Evolutionary conservation across 2,113 vertebrate genomes (phyloP).

Genomic region (Cisticola juncidis): DNA sequence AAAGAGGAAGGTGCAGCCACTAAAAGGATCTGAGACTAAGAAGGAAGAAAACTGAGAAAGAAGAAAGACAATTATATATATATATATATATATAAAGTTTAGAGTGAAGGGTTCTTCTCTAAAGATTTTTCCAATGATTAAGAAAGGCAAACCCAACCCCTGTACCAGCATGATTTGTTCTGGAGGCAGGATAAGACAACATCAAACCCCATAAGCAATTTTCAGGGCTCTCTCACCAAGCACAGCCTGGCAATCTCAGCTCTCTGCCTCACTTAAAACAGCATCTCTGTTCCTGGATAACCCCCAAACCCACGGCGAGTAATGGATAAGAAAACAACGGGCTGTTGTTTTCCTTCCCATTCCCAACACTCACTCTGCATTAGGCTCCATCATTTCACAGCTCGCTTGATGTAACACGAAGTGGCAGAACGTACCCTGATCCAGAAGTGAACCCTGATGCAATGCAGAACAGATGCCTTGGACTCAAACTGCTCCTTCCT

Average conservation of each 20-base stretch:
- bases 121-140: background rate
- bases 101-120: background rate
- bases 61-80: background rate
- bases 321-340: slow-evolving; percentile 38
- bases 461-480: slow-evolving; percentile 14
- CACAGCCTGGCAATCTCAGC: background rate
- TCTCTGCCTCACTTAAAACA: background rate
- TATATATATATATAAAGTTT: background rate
- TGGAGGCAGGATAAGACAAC: background rate
- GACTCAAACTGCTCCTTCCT: slow-evolving; percentile 23
- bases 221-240: background rate
- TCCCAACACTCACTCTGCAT: slow-evolving; percentile 48
- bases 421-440: slow-evolving; percentile 56
- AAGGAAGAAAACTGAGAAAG: background rate
- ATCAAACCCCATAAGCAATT: background rate
- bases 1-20: background rate
- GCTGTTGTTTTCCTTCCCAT: slow-evolving; percentile 40
- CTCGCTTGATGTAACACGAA: slow-evolving; percentile 21
- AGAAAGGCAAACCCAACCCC: background rate
- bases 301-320: background rate
- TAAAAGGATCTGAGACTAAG: background rate
- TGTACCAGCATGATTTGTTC: background rate
- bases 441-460: slow-evolving; percentile 34
- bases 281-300: slow-evolving; percentile 30
- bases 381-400: slow-evolving; percentile 56